A percentile compares a stretch with the other conserved stretches of the same genome.
These are phyloP conservation scores for Acrocephalus arundinaceus DNA, from an alignment of 2,113 vertebrate genomes.

Conservation along the genomic window DNA sequence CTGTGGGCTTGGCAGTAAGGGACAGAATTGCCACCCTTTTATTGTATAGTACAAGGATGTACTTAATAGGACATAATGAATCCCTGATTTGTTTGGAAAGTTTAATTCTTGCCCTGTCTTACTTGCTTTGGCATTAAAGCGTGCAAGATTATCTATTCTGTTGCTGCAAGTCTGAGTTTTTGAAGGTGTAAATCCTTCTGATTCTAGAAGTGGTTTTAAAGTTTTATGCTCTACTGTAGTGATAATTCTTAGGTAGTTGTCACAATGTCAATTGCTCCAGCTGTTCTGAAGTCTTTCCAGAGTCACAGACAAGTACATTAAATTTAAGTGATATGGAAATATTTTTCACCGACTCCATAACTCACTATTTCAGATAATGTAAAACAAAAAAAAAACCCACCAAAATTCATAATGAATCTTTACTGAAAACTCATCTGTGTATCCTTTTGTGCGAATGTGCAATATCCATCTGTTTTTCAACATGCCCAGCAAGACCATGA, in stretches of 20 bases:
- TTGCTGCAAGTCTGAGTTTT: not conserved
- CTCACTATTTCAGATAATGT: not conserved
- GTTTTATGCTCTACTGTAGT: not conserved
- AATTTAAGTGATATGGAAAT: not conserved
- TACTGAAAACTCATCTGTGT: not conserved
- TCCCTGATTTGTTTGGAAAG: not conserved
- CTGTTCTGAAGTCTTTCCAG: not conserved
- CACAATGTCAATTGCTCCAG: not conserved
- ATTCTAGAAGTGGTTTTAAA: not conserved
- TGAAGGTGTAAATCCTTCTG: not conserved
- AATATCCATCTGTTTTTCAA: not conserved
- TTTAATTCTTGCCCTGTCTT: not conserved
- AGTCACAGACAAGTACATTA: not conserved
- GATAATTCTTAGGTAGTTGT: not conserved
- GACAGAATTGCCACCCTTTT: not conserved
- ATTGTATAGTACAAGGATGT: not conserved
- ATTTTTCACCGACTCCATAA: not conserved
- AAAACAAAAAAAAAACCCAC: not conserved
- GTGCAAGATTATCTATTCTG: not conserved
- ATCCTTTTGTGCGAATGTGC: not conserved
- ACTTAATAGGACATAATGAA: not conserved
- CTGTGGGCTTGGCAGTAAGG: not conserved
- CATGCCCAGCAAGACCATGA: not conserved
- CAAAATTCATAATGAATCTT: not conserved
- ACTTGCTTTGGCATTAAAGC: not conserved